phyloP scores from a whole-genome alignment of 53 echinoderm and acorn worm genomes.

The Holothuria leucospilota region DNA sequence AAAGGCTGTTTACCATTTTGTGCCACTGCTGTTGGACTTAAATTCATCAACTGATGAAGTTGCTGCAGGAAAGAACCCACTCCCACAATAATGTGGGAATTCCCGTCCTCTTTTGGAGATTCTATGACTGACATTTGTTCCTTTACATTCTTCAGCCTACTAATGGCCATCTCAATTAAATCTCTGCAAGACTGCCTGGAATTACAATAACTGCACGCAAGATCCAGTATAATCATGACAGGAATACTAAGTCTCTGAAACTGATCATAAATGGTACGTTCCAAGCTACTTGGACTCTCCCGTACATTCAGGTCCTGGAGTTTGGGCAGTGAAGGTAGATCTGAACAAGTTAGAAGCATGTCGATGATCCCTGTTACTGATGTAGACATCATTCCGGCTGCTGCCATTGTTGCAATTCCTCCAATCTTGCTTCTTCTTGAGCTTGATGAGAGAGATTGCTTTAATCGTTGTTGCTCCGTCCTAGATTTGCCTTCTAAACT shows the following conservation, averaged over 20 bases:
- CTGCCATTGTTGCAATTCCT: slow-evolving; percentile 82
- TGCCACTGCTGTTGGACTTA: not conserved
- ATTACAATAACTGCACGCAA: slow-evolving; percentile 78
- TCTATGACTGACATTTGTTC: not conserved
- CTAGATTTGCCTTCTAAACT: slow-evolving; percentile 55
- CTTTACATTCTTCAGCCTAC: slow-evolving; percentile 53
- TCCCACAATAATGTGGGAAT: not conserved
- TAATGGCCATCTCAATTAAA: slow-evolving; percentile 74
- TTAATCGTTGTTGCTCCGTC: not conserved
- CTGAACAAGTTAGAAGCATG: slow-evolving; percentile 69
- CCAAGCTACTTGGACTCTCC: slow-evolving; percentile 45
- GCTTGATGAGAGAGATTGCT: not conserved
- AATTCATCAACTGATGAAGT: slow-evolving; percentile 9
- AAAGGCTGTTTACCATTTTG: not conserved
- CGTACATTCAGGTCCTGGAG: not conserved
- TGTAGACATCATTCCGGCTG: slow-evolving; percentile 79
- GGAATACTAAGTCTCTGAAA: slow-evolving; percentile 62
- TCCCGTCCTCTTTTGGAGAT: not conserved
- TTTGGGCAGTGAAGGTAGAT: slow-evolving; percentile 69
- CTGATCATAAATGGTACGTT: slow-evolving; percentile 51
- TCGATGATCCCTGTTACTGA: slow-evolving; percentile 78
- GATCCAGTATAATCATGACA: slow-evolving; percentile 83
- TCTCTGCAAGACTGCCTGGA: slow-evolving; percentile 77
- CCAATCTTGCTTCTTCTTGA: not conserved
- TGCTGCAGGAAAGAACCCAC: not conserved